Base-by-base conservation (phyloP, 2,113 vertebrate species). In the Desmodus rotundus region DNA sequence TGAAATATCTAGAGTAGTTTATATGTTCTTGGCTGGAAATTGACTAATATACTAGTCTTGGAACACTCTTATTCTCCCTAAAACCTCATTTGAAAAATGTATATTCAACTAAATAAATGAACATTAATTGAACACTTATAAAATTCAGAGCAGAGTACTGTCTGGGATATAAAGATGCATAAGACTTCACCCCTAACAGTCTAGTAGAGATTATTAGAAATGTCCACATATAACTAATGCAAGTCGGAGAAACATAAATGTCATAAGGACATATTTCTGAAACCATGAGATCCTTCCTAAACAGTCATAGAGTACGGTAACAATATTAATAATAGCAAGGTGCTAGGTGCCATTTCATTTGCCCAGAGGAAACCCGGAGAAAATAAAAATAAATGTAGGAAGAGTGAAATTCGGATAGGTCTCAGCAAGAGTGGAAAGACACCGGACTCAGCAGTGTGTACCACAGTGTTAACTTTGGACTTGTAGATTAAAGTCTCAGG, bases 61-160 rank as follows among this genome's bases (percentile, higher is more conserved):
- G 38, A 41, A 52, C 65, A 65, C 26, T 72, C 43, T 74, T 43
- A 91, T 52, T 31, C 47, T 94, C 63, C 91, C 72, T 78, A 80
- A 80, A 80, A 85, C n/a, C 26, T 78, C 26, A 58, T 74, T 76
- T 94, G 63, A 87, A 87, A 87, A 76, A 92, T 72, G 45, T 85
- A 45, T 78, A 77, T 65, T 92, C 56, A 73, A 77, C 38, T 47
- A 84, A 76, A 61, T 41, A 84, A 76, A 74, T 70, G 50, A 81
- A 87, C 50, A 26, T 36, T 87, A 74, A 86, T 20, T 68, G 41
- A 90, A 52, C 52, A 83, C 76, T 82, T 87, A 45, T 1, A 87
- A 50, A 76, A 22, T 93, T 63, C 77, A 61, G 56, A 86, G 52
- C 61, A 94, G 41, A 83, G 76, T 77, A 87, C 41, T 43, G 28